Evolutionary conservation across 1,140 invertebrate species (phyloP).

Genomic region (Colletes gigas): DNA sequence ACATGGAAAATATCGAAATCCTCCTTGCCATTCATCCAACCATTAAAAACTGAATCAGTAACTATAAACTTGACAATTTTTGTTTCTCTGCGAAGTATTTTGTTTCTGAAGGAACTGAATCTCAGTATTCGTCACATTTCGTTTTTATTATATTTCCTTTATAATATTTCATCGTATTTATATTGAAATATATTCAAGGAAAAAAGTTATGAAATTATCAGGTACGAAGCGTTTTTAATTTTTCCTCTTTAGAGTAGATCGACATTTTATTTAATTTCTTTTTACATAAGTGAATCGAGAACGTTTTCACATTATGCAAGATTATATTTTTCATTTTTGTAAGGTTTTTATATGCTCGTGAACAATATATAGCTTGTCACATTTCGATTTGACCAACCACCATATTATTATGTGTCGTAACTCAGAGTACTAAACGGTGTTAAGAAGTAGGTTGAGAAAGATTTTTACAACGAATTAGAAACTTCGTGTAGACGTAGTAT

Average conservation of each 20-base stretch:
- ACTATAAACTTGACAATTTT: neutral
- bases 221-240: neutral
- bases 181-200: neutral
- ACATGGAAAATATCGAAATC: conserved; percentile 2
- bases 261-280: neutral
- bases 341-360: conserved; percentile 6
- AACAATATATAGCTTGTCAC: conserved; percentile 27
- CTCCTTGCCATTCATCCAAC: neutral
- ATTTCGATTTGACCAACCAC: conserved; percentile 37
- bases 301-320: conserved; percentile 32
- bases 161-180: too few species aligned
- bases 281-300: too few species aligned
- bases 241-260: too few species aligned
- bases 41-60: neutral
- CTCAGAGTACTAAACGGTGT: neutral
- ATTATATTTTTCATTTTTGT: conserved; percentile 18
- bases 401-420: conserved; percentile 39
- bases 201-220: neutral
- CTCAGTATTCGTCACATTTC: neutral
- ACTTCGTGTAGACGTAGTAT: too few species aligned
- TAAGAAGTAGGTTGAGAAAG: too few species aligned
- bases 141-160: too few species aligned
- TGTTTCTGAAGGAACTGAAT: conserved; percentile 13
- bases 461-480: too few species aligned
- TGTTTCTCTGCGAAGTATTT: conserved; percentile 8